phyloP scores from a whole-genome alignment of 2,113 vertebrate species.

The Colossoma macropomum region DNA sequence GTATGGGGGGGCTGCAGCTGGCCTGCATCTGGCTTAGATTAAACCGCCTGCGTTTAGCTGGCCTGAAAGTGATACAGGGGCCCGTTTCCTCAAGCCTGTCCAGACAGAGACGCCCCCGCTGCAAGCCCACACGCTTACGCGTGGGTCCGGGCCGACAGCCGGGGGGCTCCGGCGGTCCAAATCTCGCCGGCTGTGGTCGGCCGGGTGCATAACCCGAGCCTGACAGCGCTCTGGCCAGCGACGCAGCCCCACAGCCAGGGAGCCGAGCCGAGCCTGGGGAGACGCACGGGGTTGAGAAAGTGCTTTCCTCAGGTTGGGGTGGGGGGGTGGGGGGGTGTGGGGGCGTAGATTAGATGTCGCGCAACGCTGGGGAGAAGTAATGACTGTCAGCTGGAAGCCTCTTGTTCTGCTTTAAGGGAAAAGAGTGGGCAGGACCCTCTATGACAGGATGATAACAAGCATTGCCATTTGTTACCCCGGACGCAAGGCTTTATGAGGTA shows the following conservation, averaged over 20 bases:
- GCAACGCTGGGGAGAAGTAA: slow-evolving; percentile 51
- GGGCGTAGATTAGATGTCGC: slow-evolving; percentile 60
- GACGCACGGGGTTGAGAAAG: slow-evolving; percentile 39
- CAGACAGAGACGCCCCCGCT: slow-evolving; percentile 54
- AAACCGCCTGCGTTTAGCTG: slow-evolving; percentile 25
- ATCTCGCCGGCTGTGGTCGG: background rate
- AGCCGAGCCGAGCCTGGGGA: slow-evolving; percentile 24
- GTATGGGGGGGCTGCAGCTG: slow-evolving; percentile 36
- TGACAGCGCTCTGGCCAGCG: slow-evolving; percentile 49
- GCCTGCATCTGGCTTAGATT: slow-evolving; percentile 55
- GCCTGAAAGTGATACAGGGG: slow-evolving; percentile 55
- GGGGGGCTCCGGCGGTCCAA: background rate
- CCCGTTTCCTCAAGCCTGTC: slow-evolving; percentile 46
- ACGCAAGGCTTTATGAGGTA: slow-evolving; percentile 62
- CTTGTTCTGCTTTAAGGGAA: slow-evolving; percentile 37
- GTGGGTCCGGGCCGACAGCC: slow-evolving; percentile 26
- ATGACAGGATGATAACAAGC: slow-evolving; percentile 59
- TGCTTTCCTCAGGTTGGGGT: slow-evolving; percentile 39
- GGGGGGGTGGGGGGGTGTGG: slow-evolving; percentile 31
- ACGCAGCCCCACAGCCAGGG: slow-evolving; percentile 16
- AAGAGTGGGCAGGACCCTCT: slow-evolving; percentile 2
- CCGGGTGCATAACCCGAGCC: slow-evolving; percentile 48
- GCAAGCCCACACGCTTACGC: slow-evolving; percentile 27
- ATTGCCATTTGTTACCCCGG: slow-evolving; percentile 58
- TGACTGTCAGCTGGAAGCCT: slow-evolving; percentile 60